phyloP scores from a whole-genome alignment of 1,140 invertebrate species.

The Cryptotermes secundus region DNA sequence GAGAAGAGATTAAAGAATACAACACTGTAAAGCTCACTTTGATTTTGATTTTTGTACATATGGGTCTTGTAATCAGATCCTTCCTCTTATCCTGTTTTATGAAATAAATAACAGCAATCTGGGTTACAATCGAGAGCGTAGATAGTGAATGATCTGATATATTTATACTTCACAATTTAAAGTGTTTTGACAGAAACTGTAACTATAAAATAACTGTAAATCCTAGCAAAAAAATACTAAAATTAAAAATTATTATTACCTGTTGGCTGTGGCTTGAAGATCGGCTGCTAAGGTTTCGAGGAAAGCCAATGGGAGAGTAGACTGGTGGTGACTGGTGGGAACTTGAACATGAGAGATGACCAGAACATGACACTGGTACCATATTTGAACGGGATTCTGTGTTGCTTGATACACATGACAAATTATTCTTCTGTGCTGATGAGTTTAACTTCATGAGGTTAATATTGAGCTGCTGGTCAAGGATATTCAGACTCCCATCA shows the following conservation, averaged over 20 bases:
- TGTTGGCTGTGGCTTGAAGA: conserved; percentile 6
- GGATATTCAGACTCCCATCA: conserved; percentile 25
- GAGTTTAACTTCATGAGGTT: conserved; percentile 25
- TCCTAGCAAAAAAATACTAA: too few relatives aligned
- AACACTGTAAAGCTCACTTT: too few relatives aligned
- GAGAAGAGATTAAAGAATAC: too few relatives aligned
- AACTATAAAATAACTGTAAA: too few relatives aligned
- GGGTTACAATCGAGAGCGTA: too few relatives aligned
- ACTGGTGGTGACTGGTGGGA: conserved; percentile 38
- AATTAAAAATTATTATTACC: background rate
- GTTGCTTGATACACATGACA: background rate
- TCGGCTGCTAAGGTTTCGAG: conserved; percentile 41
- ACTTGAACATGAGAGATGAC: background rate
- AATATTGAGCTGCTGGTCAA: conserved; percentile 29
- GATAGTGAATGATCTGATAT: too few relatives aligned
- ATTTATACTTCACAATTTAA: too few relatives aligned
- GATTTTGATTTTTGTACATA: too few relatives aligned
- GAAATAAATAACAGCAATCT: too few relatives aligned
- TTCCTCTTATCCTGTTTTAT: too few relatives aligned
- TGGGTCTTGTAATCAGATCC: too few relatives aligned
- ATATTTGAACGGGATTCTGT: background rate
- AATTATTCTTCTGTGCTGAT: background rate
- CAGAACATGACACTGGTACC: background rate
- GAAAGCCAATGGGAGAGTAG: conserved; percentile 47
- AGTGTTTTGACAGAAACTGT: too few relatives aligned